Conservation (phyloP, 2,888 invertebrate species). For the Erebia epiphron region DNA sequence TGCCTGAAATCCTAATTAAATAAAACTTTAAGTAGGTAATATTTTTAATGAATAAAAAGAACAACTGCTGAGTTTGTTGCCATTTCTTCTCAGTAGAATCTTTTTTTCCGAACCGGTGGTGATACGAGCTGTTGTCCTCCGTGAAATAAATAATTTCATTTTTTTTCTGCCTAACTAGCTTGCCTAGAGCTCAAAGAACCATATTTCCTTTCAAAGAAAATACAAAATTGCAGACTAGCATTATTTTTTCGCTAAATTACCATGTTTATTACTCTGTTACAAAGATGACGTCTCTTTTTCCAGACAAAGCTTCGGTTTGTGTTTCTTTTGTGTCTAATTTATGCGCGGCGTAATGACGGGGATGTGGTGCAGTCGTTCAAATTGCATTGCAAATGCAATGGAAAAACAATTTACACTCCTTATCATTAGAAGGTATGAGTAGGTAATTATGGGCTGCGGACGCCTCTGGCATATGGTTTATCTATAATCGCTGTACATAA, state of each 20-base stretch:
- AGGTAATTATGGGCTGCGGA: conserved; percentile 12
- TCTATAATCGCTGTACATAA: conserved; percentile 4
- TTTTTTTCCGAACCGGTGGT: too few relatives aligned
- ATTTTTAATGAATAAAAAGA: too few relatives aligned
- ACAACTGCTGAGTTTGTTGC: too few relatives aligned
- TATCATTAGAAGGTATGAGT: conserved; percentile 13
- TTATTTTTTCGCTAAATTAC: neutral
- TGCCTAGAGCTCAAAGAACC: too few relatives aligned
- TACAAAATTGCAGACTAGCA: neutral
- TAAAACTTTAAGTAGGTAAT: too few relatives aligned
- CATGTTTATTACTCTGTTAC: conserved; percentile 29
- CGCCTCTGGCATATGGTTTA: conserved; percentile 17
- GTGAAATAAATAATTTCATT: too few relatives aligned
- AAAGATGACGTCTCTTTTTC: conserved; percentile 25
- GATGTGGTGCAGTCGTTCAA: conserved; percentile 38
- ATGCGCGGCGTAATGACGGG: conserved; percentile 36
- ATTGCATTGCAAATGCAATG: conserved; percentile 43
- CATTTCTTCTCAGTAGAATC: too few relatives aligned
- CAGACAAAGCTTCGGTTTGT: conserved; percentile 31
- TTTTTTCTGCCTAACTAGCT: too few relatives aligned
- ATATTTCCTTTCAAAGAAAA: neutral
- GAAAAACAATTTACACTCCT: conserved; percentile 26
- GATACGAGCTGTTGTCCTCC: too few relatives aligned
- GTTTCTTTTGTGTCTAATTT: conserved; percentile 32
- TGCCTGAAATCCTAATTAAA: too few relatives aligned